phyloP scores from a whole-genome alignment of 2,113 vertebrate genomes.

The Labrus mixtus region DNA sequence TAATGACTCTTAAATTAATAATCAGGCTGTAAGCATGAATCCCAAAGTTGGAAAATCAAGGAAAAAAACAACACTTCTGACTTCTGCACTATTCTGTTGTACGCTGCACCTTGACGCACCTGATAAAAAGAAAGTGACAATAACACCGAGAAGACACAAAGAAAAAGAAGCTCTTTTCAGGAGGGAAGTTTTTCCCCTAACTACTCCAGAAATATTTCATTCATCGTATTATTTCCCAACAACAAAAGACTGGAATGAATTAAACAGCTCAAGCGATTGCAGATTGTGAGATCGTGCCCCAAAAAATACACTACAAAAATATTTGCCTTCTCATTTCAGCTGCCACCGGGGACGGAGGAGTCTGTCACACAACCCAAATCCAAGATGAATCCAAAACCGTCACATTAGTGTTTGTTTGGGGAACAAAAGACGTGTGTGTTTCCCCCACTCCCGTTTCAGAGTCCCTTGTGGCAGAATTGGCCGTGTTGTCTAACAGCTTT shows the following conservation, averaged over 20 bases:
- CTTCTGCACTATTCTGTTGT: not conserved
- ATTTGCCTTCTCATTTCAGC: not conserved
- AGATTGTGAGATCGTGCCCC: not conserved
- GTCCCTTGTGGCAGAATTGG: slow-evolving; percentile 47
- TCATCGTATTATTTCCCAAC: too few species aligned
- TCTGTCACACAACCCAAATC: slow-evolving; percentile 1
- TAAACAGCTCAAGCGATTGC: not conserved
- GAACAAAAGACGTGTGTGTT: slow-evolving; percentile 21
- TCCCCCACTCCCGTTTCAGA: slow-evolving; percentile 1
- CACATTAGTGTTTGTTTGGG: slow-evolving; percentile 7
- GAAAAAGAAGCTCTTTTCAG: too few species aligned
- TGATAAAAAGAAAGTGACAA: not conserved
- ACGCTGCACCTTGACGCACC: not conserved
- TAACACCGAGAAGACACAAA: too few species aligned
- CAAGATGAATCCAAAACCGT: slow-evolving; percentile 18
- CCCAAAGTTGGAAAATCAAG: not conserved
- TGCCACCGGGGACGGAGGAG: not conserved
- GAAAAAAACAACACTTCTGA: not conserved
- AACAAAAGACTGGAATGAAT: not conserved
- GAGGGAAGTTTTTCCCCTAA: too few species aligned
- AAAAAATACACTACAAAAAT: not conserved
- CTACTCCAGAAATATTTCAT: too few species aligned
- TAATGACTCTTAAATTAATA: slow-evolving; percentile 14
- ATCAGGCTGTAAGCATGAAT: not conserved
- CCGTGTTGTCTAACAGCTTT: slow-evolving; percentile 13